Evolutionary conservation across 2,888 invertebrate species (phyloP).

Genomic region (Tholera decimalis): DNA sequence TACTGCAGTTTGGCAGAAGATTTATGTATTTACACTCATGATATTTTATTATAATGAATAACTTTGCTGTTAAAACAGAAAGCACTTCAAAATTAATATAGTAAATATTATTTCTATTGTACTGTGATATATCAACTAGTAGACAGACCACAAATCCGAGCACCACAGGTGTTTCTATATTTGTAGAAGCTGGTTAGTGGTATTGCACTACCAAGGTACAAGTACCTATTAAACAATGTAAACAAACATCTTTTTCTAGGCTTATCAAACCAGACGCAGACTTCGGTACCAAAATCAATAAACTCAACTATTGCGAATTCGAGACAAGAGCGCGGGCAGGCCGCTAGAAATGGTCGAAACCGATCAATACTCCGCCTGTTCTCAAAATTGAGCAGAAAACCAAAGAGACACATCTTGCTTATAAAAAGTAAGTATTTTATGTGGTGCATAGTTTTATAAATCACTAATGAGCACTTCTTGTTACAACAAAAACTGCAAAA

Average conservation of each 20-base stretch:
- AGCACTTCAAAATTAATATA: too few relatives aligned
- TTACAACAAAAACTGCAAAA: background rate
- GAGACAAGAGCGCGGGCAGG: background rate
- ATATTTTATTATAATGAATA: too few relatives aligned
- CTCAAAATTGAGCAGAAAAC: background rate
- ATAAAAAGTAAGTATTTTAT: background rate
- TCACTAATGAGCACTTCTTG: background rate
- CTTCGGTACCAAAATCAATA: background rate
- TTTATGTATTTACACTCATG: too few relatives aligned
- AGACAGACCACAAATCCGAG: too few relatives aligned
- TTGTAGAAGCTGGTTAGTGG: too few relatives aligned
- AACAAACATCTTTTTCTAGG: background rate
- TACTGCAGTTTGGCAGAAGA: too few relatives aligned
- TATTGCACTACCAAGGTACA: too few relatives aligned
- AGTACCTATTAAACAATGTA: background rate
- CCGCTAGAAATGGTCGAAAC: background rate
- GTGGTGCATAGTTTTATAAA: background rate
- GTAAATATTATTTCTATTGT: too few relatives aligned
- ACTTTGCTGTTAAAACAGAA: too few relatives aligned
- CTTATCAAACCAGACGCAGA: background rate
- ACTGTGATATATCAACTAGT: too few relatives aligned
- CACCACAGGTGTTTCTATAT: too few relatives aligned
- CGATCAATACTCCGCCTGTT: slow-evolving; percentile 22
- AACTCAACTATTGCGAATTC: background rate
- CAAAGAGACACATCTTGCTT: background rate